Conservation (phyloP, 2,797 vertebrate genomes). For the Trachops cirrhosus region DNA sequence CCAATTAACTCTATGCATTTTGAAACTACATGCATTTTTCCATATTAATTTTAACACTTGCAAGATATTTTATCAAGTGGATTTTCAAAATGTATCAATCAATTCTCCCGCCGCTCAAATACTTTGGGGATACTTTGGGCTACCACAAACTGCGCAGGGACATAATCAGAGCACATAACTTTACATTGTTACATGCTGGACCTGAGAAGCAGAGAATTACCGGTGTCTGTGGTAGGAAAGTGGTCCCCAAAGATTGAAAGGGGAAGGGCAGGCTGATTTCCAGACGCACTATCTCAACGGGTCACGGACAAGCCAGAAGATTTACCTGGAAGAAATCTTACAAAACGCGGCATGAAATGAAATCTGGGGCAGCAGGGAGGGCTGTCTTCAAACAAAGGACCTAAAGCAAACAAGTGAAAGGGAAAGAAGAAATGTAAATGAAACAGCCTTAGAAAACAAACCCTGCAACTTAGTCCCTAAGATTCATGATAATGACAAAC, state of each 20-base stretch:
- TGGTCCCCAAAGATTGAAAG: neutral
- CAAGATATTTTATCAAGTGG: slow-evolving; percentile 16
- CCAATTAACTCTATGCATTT: neutral
- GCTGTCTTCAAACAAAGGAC: slow-evolving; percentile 87
- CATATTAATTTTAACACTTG: neutral
- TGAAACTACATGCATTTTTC: neutral
- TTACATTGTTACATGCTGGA: neutral
- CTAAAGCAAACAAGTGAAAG: slow-evolving; percentile 78
- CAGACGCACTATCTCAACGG: neutral
- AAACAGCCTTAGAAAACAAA: slow-evolving; percentile 6
- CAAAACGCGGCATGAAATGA: slow-evolving; percentile 99
- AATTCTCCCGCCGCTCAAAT: neutral
- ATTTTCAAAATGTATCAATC: slow-evolving; percentile 38
- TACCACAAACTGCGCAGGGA: neutral
- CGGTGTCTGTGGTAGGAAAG: neutral
- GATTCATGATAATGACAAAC: slow-evolving; percentile 20
- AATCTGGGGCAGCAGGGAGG: slow-evolving; percentile 90
- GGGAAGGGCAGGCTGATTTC: slow-evolving; percentile 41
- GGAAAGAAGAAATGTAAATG: slow-evolving; percentile 43
- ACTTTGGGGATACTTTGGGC: neutral
- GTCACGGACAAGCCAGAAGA: slow-evolving; percentile 55
- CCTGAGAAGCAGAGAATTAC: slow-evolving; percentile 30
- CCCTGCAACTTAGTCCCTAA: slow-evolving; percentile 17
- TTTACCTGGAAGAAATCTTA: slow-evolving; percentile 96
- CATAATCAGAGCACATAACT: neutral